A percentile compares a stretch with the other conserved stretches of the same genome.
Conservation (phyloP, 2,797 vertebrate species). For the Acanthurus tractus region DNA sequence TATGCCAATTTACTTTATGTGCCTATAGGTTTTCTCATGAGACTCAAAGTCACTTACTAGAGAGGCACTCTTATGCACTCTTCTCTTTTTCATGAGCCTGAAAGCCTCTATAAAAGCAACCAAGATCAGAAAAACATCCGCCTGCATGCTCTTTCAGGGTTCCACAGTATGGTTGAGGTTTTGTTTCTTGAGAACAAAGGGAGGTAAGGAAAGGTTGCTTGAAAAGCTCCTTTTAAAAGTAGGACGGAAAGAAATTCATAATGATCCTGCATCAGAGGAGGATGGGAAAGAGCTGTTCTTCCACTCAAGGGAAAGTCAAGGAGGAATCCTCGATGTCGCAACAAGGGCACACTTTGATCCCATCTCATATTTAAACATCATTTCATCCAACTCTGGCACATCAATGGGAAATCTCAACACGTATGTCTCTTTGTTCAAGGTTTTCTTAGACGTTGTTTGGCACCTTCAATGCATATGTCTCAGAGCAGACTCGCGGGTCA, state of each 20-base stretch:
- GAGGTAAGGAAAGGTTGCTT: not conserved
- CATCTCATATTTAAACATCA: slow-evolving; percentile 17
- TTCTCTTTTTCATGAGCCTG: not conserved
- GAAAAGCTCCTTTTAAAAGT: slow-evolving; percentile 20
- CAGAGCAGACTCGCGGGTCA: not conserved
- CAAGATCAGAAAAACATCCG: slow-evolving; percentile 32
- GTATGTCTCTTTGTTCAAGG: not conserved
- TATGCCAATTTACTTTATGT: not conserved
- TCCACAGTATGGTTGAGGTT: not conserved
- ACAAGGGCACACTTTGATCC: slow-evolving; percentile 30
- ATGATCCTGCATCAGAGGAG: slow-evolving; percentile 20
- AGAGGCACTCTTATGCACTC: not conserved
- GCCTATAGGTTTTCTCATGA: not conserved
- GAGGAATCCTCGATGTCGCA: not conserved
- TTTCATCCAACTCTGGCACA: slow-evolving; percentile 19
- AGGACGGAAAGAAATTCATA: slow-evolving; percentile 8
- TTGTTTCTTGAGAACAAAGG: slow-evolving; percentile 43
- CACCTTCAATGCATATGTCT: not conserved
- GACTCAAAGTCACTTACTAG: not conserved
- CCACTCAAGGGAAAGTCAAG: slow-evolving; percentile 37
- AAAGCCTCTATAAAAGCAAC: not conserved
- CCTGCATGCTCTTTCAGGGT: slow-evolving; percentile 1
- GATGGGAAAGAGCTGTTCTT: slow-evolving; percentile 8
- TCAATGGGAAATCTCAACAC: slow-evolving; percentile 11
- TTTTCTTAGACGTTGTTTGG: not conserved